phyloP scores from a whole-genome alignment of 2,797 vertebrate species.

The Melanotaenia boesemani region DNA sequence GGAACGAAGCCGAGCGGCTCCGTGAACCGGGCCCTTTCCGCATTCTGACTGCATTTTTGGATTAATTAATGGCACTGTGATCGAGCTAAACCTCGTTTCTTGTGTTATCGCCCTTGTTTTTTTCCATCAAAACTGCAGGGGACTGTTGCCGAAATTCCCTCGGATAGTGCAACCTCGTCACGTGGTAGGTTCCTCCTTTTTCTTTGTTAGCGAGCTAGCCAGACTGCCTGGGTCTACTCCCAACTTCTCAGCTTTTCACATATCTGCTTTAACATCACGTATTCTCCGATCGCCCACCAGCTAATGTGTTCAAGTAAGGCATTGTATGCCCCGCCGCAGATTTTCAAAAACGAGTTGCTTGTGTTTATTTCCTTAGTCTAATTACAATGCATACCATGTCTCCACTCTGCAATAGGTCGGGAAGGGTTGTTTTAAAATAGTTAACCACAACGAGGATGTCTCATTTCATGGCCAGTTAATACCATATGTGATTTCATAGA shows the following conservation, averaged over 20 bases:
- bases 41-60: conserved; percentile 51
- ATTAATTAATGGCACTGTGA: conserved; percentile 69
- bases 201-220: conserved; percentile 90
- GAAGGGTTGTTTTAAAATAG: conserved; percentile 52
- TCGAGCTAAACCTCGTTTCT: conserved; percentile 43
- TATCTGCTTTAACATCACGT: conserved; percentile 30
- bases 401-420: conserved; percentile 39
- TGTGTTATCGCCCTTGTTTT: conserved; percentile 57
- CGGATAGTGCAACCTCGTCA: conserved; percentile 93
- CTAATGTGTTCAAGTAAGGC: neutral
- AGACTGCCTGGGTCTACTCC: conserved; percentile 64
- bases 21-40: conserved; percentile 52
- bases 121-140: conserved; percentile 88
- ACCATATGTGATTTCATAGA: neutral
- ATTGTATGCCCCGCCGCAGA: neutral
- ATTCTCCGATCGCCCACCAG: neutral
- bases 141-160: conserved; percentile 92
- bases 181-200: conserved; percentile 96
- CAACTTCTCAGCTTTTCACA: conserved; percentile 66
- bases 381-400: conserved; percentile 69
- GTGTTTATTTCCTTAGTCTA: conserved; percentile 62
- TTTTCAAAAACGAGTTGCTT: conserved; percentile 19
- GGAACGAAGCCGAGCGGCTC: conserved; percentile 78
- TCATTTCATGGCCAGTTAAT: neutral
- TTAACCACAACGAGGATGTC: conserved; percentile 34